Percentiles rank a stretch among this genome's conserved stretches.
Evolutionary conservation across 2,888 invertebrate genomes (phyloP).

Genomic region (Zaprionus obscuricornis): DNA sequence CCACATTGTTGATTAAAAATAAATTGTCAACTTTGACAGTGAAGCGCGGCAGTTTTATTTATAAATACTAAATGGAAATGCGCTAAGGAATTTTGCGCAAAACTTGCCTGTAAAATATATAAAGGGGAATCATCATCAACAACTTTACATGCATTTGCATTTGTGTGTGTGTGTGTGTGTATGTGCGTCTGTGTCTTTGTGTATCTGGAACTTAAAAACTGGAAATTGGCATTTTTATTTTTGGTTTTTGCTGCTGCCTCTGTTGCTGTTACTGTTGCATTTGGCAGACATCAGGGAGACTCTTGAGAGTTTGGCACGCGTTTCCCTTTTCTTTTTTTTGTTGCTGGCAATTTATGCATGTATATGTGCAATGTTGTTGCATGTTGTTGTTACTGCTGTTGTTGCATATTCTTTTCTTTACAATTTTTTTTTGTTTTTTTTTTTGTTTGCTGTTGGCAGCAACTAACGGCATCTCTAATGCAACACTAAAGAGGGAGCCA

Average conservation of each 20-base stretch:
- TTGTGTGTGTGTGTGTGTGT: no score
- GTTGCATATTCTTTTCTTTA: neutral
- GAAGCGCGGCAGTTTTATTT: constrained; percentile 65
- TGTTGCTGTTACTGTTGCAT: constrained; percentile 28
- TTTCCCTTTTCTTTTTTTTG: constrained; percentile 12
- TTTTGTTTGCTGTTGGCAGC: constrained; percentile 51
- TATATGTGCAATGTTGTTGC: no score
- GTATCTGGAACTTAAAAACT: no score
- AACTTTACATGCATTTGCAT: no score
- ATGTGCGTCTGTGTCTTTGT: no score
- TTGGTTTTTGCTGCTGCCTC: constrained; percentile 37
- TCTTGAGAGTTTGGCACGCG: constrained; percentile 42
- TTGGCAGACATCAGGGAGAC: constrained; percentile 70
- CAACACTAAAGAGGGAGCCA: neutral
- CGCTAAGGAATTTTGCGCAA: constrained; percentile 44
- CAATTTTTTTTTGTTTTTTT: neutral
- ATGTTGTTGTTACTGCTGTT: no score
- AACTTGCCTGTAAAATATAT: constrained; percentile 10
- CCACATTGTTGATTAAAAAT: constrained; percentile 72
- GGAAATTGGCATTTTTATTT: constrained; percentile 65
- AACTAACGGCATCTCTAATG: constrained; percentile 50
- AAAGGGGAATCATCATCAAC: no score
- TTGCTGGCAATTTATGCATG: no score
- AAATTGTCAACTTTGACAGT: constrained; percentile 77
- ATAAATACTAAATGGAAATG: constrained; percentile 59